A percentile compares a stretch with the other conserved stretches of the same genome.
These are phyloP conservation scores for Temnothorax curvispinosus DNA, from an alignment of 1,140 invertebrate genomes.

Conservation along the genomic window DNA sequence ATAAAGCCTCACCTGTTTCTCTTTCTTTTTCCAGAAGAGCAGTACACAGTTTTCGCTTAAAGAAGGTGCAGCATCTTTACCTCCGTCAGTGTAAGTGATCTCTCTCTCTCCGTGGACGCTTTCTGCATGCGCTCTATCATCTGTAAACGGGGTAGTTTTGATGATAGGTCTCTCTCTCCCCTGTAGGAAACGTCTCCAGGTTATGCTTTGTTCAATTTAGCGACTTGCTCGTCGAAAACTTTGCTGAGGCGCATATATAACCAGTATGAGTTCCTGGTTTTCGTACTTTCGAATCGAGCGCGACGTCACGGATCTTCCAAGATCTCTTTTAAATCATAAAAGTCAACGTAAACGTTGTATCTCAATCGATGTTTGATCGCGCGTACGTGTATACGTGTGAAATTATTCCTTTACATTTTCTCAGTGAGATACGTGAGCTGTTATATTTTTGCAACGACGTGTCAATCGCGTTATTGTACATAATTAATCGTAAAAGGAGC, in stretches of 20 bases:
- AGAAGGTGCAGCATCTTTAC: slow-evolving; percentile 36
- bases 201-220: background rate
- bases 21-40: slow-evolving; percentile 62
- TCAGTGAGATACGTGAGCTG: background rate
- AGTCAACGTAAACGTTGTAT: background rate
- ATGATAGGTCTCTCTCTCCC: slow-evolving; percentile 9
- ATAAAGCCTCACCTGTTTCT: slow-evolving; percentile 41
- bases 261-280: background rate
- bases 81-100: slow-evolving; percentile 63
- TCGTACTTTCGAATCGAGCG: background rate
- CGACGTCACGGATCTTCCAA: slow-evolving; percentile 45
- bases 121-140: slow-evolving; percentile 55
- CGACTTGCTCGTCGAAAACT: background rate
- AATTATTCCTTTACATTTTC: slow-evolving; percentile 16
- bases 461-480: background rate
- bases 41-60: slow-evolving; percentile 61
- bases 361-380: slow-evolving; percentile 10
- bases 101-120: background rate
- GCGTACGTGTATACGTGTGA: background rate
- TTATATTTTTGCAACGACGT: background rate
- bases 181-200: background rate
- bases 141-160: slow-evolving; percentile 47
- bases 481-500: background rate
- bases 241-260: too few species aligned
- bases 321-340: background rate